Evolutionary conservation across 2,888 invertebrate species (phyloP).

Genomic region (Lordiphosa andalusiaca): DNA sequence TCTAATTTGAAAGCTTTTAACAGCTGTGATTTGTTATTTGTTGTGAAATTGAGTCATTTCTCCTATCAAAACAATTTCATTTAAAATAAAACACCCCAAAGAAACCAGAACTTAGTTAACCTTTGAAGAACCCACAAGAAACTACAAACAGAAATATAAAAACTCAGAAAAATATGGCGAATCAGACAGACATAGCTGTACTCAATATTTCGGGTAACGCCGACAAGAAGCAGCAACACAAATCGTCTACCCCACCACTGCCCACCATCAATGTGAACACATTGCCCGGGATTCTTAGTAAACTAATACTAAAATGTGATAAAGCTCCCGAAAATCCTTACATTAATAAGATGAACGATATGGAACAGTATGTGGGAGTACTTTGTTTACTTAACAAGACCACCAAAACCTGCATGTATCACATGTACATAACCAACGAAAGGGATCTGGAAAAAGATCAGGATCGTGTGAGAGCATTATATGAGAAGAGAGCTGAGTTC

Average conservation of each 20-base stretch:
- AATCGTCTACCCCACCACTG: background rate
- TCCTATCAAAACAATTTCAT: background rate
- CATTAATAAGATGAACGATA: constrained; percentile 3
- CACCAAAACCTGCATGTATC: constrained; percentile 11
- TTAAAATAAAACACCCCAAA: background rate
- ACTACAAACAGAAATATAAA: background rate
- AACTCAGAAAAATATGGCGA: background rate
- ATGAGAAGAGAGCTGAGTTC: constrained; percentile 22
- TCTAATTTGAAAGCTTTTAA: constrained; percentile 2
- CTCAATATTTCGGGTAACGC: constrained; percentile 4
- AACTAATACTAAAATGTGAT: constrained; percentile 14
- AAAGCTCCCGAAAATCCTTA: background rate
- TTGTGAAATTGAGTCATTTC: background rate
- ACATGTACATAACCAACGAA: constrained; percentile 23
- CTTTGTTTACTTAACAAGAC: constrained; percentile 3
- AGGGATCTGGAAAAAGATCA: constrained; percentile 8
- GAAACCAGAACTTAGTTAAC: background rate
- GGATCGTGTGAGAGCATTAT: background rate
- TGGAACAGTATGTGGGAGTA: background rate
- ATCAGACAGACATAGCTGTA: background rate
- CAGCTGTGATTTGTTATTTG: background rate
- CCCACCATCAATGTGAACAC: constrained; percentile 5
- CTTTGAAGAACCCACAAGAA: background rate
- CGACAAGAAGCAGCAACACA: background rate
- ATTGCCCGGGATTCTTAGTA: constrained; percentile 20